Evolutionary conservation across 2,888 invertebrate species (phyloP), one percentile per base, ranked within the genome.

Genomic region (Troides oblongomaculatus): DNA sequence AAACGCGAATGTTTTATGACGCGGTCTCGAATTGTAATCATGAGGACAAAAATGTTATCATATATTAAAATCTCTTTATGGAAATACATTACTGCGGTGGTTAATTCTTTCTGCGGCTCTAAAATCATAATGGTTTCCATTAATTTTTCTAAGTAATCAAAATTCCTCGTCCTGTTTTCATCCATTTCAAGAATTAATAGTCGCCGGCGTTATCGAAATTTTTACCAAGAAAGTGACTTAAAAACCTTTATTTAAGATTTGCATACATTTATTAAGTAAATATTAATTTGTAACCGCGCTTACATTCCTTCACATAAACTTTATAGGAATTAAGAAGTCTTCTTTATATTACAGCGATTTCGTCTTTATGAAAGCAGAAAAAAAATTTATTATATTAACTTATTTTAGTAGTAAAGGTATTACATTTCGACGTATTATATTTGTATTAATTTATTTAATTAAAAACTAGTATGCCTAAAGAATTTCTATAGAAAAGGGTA

Each of bases 101-200:
- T 62, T 36, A 62, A 36, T 53, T 64, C 39, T 64, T 68, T 60
- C 62, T 36, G 68, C 62, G 64, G 43, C 62, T 69, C 66, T 25
- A 58, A 59, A 64, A 66, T 36, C 60, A 62, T 60, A 58, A 57
- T 70, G 23, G 21, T 30, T 66, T 66, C 68, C 68, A 73, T 73
- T 71, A 72, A 71, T 73, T 74, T 74, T 74, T 73, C 72, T 69
- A 66, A 70, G 66, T 69, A 70, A 63, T 64, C 67, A 64, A 66
- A 71, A 74, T 71, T 68, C 72, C 71, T 61, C 50, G 60, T 39
- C 30, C n/a, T 39, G 50, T n/a, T n/a, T 53, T 7, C 7, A 7
- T 18, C 53, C 53, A 53, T n/a, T 53, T n/a, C 18, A n/a, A 6
- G 12, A n/a, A 53, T 53, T 53, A 12, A 6, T n/a, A 53, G 6